Evolutionary conservation across 2,797 vertebrate species (phyloP), one percentile per base, ranked within the genome.

Genomic region (Mareca strepera): DNA sequence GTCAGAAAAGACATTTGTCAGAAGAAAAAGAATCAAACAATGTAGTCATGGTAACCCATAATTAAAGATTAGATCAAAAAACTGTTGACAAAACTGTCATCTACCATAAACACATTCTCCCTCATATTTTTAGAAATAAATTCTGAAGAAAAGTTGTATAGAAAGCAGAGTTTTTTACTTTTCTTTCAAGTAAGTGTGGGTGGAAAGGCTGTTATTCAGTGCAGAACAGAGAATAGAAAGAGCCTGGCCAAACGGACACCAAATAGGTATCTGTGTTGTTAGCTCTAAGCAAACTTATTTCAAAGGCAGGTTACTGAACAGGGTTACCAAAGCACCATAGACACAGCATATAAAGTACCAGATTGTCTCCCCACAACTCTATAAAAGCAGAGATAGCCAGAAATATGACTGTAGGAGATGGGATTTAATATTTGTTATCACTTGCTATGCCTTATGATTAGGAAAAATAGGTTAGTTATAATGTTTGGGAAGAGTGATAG

Each of bases 1-100:
- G 7, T 82, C 64, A 77, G 52, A 80, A 79, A 81, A 82, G 8
- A 58, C 6, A 55, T 85, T 79, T 85, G 18, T 72, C 58, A 74
- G 21, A 55, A 37, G 62, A 81, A 29, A 92, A 79, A 28, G 1
- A 78, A 44, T 73, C 46, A 76, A 82, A 72, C 16, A 79, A 67
- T 9, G 37, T 50, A 79, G 25, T 35, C 63, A 66, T 26, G 12
- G 64, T 52, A 92, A 87, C 29, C 13, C 33, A 12, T 87, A 79
- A 85, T 80, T 89, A 89, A 91, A 89, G 44, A 68, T 56, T 17
- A 77, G n/a, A 88, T 78, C 35, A n/a, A 31, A 86, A 92, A 75
- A 15, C 29, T 86, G 58, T 77, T 81, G 48, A 81, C 66, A 83
- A 70, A 92, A 86, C 7, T 23, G 13, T 15, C 58, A 84, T 58